These are phyloP conservation scores for Nephila pilipes DNA, from an alignment of 1,140 invertebrate genomes.

Conservation along the genomic window DNA sequence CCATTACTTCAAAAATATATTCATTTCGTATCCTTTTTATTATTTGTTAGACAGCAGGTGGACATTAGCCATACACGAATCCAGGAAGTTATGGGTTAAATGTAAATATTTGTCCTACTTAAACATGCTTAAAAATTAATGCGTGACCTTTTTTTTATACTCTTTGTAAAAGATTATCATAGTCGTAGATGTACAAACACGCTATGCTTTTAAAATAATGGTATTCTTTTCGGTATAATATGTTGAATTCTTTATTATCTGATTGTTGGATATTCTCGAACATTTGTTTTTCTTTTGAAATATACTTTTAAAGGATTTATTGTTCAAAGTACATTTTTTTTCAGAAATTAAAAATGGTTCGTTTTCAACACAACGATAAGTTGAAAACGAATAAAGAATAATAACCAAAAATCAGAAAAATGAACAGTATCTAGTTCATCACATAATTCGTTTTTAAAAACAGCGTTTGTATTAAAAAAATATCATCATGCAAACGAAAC, in stretches of 20 bases:
- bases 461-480: too few species aligned
- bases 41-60: background rate
- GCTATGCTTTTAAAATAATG: background rate
- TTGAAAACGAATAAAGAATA: background rate
- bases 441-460: too few species aligned
- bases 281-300: background rate
- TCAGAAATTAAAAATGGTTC: background rate
- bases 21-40: background rate
- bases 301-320: background rate
- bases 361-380: background rate
- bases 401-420: background rate
- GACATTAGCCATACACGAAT: background rate
- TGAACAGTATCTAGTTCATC: too few species aligned
- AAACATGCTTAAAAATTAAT: background rate
- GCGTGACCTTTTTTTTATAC: background rate
- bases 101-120: too few species aligned
- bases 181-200: background rate
- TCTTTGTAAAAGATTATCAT: too few species aligned
- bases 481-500: too few species aligned
- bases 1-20: background rate
- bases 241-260: background rate
- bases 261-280: background rate
- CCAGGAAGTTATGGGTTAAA: background rate
- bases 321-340: background rate
- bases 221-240: background rate